Base-by-base conservation (phyloP, 1,140 invertebrate species). In the Zophobas atratus region DNA sequence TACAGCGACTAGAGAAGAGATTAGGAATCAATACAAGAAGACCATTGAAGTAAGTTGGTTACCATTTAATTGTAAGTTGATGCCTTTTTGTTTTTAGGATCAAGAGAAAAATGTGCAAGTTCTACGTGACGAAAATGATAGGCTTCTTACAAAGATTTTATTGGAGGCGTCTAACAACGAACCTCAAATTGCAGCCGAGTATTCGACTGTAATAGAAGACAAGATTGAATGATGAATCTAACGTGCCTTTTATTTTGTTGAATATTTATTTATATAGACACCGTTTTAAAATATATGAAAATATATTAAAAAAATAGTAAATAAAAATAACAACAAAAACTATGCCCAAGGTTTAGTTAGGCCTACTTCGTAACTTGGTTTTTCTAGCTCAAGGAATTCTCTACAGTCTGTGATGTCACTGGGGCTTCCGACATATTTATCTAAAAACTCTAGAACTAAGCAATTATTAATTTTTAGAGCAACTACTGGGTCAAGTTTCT, bases 11-110 rank as follows among this genome's bases (percentile, higher is more conserved):
- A 87, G 89, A 70, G 90, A 92, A 75, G 88, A 90, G 79, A 88
- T 92, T 6, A 89, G 93, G 48, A 89, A 90, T 51, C 88, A 92
- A 74, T 89, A 92, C 71, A 88, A 90, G 77, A 88, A 90, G 56
- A 89, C 88, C 76, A 86, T 90, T 76, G 84, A 88, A 75, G 85
- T 86, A 74, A 78, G 77, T 78, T 73, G 55, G 4, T 75, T 76
- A n/a, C 20, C 20, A 32, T 35, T 72, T 38, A 8, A 51, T 70
- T 6, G 4, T 39, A 32, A 32, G 43, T 6, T 60, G 6, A 32
- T 75, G 6, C 41, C 70, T 71, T 38, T 77, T 75, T 4, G 20
- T 1, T 80, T 76, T 39, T 48, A 84, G 83, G 75, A 81, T 53
- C 80, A 84, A 48, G 80, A 81, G 36, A 82, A 80, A 57, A 57